Evolutionary conservation across 2,113 vertebrate species (phyloP).

Genomic region (Gambusia affinis): DNA sequence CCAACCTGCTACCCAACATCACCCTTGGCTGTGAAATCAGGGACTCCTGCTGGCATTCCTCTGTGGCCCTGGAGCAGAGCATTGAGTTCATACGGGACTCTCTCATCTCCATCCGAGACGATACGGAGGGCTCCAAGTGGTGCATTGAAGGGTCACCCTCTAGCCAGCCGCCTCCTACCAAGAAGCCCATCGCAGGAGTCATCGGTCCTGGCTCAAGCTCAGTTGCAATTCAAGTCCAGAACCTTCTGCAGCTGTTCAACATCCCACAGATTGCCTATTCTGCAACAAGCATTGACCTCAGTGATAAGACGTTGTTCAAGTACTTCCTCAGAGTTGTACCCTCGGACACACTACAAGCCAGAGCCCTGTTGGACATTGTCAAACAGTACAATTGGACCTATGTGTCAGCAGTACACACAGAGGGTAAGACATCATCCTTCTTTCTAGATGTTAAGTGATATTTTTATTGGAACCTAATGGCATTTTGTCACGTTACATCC

Average conservation of each 20-base stretch:
- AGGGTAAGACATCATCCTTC: conserved; percentile 82
- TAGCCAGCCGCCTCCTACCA: conserved; percentile 81
- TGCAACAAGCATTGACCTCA: conserved; percentile 93
- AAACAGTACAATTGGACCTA: conserved; percentile 98
- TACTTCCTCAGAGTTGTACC: conserved; percentile 96
- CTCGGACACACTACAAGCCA: conserved; percentile 92
- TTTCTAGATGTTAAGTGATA: too few relatives aligned
- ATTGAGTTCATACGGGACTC: conserved; percentile 97
- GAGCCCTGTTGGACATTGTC: conserved; percentile 93
- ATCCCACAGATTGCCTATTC: conserved; percentile 97
- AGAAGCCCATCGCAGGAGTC: conserved; percentile 93
- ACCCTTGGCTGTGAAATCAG: conserved; percentile 94
- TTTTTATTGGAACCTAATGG: too few relatives aligned
- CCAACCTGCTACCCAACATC: conserved; percentile 89
- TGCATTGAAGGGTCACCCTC: conserved; percentile 86
- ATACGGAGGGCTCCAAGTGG: conserved; percentile 87
- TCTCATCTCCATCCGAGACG: conserved; percentile 93
- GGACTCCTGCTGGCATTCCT: conserved; percentile 96
- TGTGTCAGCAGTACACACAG: conserved; percentile 94
- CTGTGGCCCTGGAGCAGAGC: conserved; percentile 94
- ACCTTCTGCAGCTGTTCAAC: conserved; percentile 94
- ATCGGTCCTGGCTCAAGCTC: conserved; percentile 98
- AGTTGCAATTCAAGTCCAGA: conserved; percentile 96
- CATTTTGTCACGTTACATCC: too few relatives aligned
- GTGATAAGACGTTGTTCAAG: conserved; percentile 94